Base-by-base conservation (phyloP, 2,888 invertebrate species). In the Tenthredo mesomela region DNA sequence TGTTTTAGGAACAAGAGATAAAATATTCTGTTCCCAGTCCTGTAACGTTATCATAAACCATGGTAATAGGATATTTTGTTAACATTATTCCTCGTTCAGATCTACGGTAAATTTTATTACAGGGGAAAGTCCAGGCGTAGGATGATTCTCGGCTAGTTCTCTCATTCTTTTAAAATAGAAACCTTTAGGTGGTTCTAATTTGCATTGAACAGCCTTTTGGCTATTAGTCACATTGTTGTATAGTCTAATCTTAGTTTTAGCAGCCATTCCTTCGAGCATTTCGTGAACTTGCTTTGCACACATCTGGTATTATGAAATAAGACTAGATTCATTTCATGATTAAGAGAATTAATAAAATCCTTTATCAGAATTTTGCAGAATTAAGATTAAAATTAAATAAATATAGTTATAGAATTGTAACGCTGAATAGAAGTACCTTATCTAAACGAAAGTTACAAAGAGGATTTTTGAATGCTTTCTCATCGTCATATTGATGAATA, bases 21-120 rank as follows among this genome's bases (percentile, higher is more conserved):
- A 93, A 85, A 97, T 96, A 89, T 94, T 95, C 10, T 93, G 90
- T 91, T 96, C 96, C 93, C 92, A 93, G 47, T 88, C 88, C 92
- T 92, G 70, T 12, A 85, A 85, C 70, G 25, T 82, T 65, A 73
- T 67, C 61, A 12, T n/a, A n/a, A 18, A 77, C 40, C 29, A 7
- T 47, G 1, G 12, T 29, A 50, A 67, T 29, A 33, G 61, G 67
- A 82, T 29, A n/a, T 29, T 12, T 61, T 10, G 10, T n/a, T 5
- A 18, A 37, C 2, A n/a, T 12, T 37, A n/a, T 65, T 10, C 33
- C 2, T 40, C 7, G 12, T 40, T 10, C 7, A 65, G 6, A 43
- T 21, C 21, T 61, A 18, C 3, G n/a, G 12, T 47, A 7, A 47
- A n/a, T 83, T n/a, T n/a, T 67, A 87, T 88, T 87, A 92, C 92